Percentiles rank a stretch among this genome's conserved stretches.
phyloP scores from a whole-genome alignment of 2,888 invertebrate genomes.

The Lycocerus yunnanus region DNA sequence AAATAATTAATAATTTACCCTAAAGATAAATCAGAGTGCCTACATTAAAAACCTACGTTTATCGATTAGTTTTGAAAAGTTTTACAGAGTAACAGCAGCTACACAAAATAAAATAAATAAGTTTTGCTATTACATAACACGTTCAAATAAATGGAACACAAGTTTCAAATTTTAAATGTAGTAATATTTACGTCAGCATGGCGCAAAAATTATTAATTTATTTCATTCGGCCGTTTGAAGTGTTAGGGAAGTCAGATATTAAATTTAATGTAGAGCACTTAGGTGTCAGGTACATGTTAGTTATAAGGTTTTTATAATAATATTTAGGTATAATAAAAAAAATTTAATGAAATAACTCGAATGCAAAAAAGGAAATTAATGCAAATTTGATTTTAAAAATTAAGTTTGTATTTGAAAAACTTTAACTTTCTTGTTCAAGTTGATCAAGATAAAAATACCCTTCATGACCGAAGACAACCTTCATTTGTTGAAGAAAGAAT shows the following conservation, averaged over 20 bases:
- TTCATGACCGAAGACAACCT: constrained; percentile 18
- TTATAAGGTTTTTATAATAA: not conserved
- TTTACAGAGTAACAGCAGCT: not conserved
- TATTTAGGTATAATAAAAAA: not conserved
- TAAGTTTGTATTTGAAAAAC: not conserved
- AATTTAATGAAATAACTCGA: not conserved
- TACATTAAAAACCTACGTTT: not conserved
- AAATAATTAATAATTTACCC: not conserved
- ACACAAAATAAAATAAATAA: not conserved
- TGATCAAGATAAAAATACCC: constrained; percentile 21
- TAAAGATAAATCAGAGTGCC: not conserved
- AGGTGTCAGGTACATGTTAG: not conserved
- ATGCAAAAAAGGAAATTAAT: not conserved
- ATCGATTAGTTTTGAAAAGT: not conserved
- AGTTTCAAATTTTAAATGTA: not conserved
- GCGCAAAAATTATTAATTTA: not conserved
- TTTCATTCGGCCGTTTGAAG: not conserved
- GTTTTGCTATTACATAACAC: not conserved
- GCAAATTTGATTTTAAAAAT: not conserved
- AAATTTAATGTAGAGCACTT: not conserved
- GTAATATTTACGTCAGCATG: not conserved
- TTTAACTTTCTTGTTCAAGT: constrained; percentile 7
- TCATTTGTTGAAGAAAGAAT: constrained; percentile 24
- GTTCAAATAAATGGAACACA: not conserved
- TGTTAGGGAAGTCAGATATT: not conserved